Percentiles rank a stretch among this genome's conserved stretches.
These are phyloP conservation scores for Bursaphelenchus okinawaensis DNA, from an alignment of 2,888 invertebrate genomes.

Conservation along the genomic window DNA sequence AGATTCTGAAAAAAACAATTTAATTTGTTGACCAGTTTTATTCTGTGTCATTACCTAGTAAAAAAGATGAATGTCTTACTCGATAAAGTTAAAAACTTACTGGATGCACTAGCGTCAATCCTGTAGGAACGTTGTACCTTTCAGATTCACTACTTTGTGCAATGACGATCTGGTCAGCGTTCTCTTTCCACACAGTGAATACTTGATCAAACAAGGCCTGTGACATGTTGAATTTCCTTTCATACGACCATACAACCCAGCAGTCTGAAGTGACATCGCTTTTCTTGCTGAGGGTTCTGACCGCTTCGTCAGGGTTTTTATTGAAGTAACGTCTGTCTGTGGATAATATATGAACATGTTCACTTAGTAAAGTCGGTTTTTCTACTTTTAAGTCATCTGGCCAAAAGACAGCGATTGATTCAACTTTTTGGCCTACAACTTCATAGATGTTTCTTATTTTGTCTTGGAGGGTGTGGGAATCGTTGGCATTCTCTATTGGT, in stretches of 20 bases:
- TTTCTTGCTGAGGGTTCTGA: not conserved
- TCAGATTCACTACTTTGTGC: too few species aligned
- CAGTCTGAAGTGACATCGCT: conserved; percentile 7
- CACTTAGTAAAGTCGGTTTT: not conserved
- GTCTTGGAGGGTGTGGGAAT: not conserved
- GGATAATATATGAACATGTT: not conserved
- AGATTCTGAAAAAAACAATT: not conserved
- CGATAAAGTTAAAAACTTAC: not conserved
- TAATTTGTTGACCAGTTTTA: too few species aligned
- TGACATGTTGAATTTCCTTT: not conserved
- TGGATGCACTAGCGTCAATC: not conserved
- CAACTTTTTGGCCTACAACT: not conserved
- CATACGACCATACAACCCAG: not conserved
- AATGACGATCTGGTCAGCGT: conserved; percentile 6
- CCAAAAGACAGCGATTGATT: conserved; percentile 4
- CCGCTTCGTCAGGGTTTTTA: not conserved
- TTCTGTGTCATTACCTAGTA: too few species aligned
- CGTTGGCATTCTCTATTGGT: not conserved
- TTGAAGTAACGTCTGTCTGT: not conserved
- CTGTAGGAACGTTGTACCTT: too few species aligned
- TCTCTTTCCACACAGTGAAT: conserved; percentile 12
- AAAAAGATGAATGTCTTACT: too few species aligned
- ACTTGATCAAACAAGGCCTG: conserved; percentile 3
- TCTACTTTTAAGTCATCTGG: not conserved
- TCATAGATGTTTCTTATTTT: not conserved